Evolutionary conservation across 2,888 invertebrate genomes (phyloP), one percentile per base, ranked within the genome.

Genomic region (Pseudolycoriella hygida): DNA sequence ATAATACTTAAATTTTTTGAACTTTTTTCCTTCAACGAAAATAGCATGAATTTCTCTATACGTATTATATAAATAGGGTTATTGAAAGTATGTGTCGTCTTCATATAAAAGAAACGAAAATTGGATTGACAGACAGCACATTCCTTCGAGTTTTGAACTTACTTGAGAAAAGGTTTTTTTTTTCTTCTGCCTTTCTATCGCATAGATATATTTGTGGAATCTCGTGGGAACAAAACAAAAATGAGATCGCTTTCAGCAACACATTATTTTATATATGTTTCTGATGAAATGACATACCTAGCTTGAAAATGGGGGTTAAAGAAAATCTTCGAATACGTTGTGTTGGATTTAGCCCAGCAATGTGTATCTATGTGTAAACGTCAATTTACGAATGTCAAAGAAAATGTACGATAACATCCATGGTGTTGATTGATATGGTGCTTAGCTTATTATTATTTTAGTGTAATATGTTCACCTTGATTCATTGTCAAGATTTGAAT

Each of bases 91-190:
- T 34, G 34, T 34, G 34, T 34, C 34, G 34, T 34, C 34, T 14
- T 34, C 34, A 34, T 34, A 34, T 12, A 34, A 34, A 34, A 34
- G 34, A 34, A 34, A 34, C n/a, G 12, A 34, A 34, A 34, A 34
- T 34, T 34, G 34, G 34, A 34, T 34, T 34, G 34, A 34, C 34
- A 34, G 34, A 34, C 34, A 34, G 34, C 34, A 34, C 34, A 34
- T 34, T 34, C 15, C 34, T 25, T 34, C 34, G 15, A 34, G 34
- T 34, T 34, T 34, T 34, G 34, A 34, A 34, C 34, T 34, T 14
- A 14, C 34, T 34, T 34, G 6, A 34, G 25, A 34, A 34, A 34
- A 34, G 34, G 34, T 34, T 34, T 34, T 34, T 34, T 12, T 34
- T 34, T 34, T 25, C 25, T 25, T 25, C 25, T 8, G 25, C 8